phyloP scores from a whole-genome alignment of 1,140 invertebrate species.

The Gonatopus flavifemur region DNA sequence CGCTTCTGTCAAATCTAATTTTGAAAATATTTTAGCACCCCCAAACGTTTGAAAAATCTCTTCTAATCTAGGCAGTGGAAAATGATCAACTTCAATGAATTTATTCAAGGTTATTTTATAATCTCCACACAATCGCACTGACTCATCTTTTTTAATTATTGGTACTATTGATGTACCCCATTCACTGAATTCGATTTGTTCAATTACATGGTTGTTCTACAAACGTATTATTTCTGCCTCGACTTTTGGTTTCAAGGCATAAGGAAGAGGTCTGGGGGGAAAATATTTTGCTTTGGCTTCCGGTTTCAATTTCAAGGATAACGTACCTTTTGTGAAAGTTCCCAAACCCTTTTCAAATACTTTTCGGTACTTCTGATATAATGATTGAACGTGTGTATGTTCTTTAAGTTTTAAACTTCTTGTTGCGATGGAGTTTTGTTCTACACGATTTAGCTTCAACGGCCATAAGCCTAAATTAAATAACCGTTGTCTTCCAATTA shows the following conservation, averaged over 20 bases:
- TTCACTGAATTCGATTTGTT: constrained; percentile 14
- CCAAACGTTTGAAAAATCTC: constrained; percentile 7
- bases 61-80: constrained; percentile 10
- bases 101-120: constrained; percentile 16
- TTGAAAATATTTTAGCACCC: constrained; percentile 4
- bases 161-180: constrained; percentile 28
- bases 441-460: too few species aligned
- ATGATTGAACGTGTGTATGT: too few species aligned
- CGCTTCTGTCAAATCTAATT: constrained; percentile 15
- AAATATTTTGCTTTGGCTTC: constrained; percentile 9
- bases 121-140: constrained; percentile 23
- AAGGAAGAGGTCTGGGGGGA: constrained; percentile 11
- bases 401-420: too few species aligned
- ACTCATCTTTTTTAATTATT: constrained; percentile 33
- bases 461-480: too few species aligned
- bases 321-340: too few species aligned
- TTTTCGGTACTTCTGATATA: too few species aligned
- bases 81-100: background rate
- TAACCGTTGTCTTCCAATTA: too few species aligned
- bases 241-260: constrained; percentile 1
- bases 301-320: too few species aligned
- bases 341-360: too few species aligned
- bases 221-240: constrained; percentile 14
- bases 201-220: constrained; percentile 7
- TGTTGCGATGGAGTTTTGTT: too few species aligned